Conservation (phyloP, 1,140 invertebrate genomes). For the Trichoplusia ni region DNA sequence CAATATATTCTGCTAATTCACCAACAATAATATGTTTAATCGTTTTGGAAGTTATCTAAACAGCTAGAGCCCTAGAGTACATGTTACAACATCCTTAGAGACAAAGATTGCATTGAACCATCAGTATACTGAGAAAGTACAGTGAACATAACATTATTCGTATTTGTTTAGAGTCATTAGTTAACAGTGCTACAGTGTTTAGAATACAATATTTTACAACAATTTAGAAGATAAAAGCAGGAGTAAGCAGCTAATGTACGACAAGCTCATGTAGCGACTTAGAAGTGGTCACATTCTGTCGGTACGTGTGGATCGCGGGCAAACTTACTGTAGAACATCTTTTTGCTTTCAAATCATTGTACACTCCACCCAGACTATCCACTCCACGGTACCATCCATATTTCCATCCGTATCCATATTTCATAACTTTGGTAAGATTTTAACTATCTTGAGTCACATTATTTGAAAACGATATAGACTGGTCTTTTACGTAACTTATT, state of each 20-base stretch:
- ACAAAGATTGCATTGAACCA: conserved; percentile 81
- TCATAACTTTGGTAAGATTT: too few relatives aligned
- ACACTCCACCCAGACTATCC: too few relatives aligned
- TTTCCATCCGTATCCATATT: too few relatives aligned
- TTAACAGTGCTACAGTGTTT: conserved; percentile 75
- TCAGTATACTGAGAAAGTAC: conserved; percentile 71
- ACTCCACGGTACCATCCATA: too few relatives aligned
- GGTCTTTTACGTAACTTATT: too few relatives aligned
- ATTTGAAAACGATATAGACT: too few relatives aligned
- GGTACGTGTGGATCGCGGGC: too few relatives aligned
- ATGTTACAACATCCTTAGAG: conserved; percentile 62
- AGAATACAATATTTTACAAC: conserved; percentile 66
- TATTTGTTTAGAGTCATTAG: conserved; percentile 66
- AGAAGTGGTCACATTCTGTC: too few relatives aligned
- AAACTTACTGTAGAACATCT: too few relatives aligned
- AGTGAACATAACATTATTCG: conserved; percentile 70
- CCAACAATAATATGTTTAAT: conserved; percentile 62
- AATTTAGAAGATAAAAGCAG: conserved; percentile 63
- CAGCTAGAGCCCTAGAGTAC: conserved; percentile 54
- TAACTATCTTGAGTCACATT: too few relatives aligned
- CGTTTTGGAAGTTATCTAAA: conserved; percentile 53
- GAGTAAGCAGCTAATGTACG: conserved; percentile 63
- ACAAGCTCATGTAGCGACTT: conserved; percentile 17
- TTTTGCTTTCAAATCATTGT: too few relatives aligned
- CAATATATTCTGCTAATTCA: conserved; percentile 77